Evolutionary conservation across 2,113 vertebrate genomes (phyloP).

Genomic region (Gallinago paraguaiae): DNA sequence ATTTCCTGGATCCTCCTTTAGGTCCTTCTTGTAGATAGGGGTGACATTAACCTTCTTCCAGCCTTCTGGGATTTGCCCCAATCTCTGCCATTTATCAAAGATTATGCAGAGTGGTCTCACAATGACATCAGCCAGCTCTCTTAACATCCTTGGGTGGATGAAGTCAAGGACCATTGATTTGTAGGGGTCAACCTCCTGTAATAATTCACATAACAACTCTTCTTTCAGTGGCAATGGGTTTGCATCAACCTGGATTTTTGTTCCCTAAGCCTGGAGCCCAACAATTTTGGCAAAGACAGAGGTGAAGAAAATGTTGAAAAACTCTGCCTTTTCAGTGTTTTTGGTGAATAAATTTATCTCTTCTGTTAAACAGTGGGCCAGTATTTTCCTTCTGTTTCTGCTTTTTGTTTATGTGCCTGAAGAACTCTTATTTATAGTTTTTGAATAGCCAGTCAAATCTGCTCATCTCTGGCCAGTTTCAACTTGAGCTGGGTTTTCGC

Average conservation of each 20-base stretch:
- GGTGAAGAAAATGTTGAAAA: background rate
- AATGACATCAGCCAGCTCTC: background rate
- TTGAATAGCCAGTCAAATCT: background rate
- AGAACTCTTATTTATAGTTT: background rate
- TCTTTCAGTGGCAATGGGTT: background rate
- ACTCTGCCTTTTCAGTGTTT: background rate
- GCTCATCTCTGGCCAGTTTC: background rate
- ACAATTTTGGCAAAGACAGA: background rate
- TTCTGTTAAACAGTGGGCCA: background rate
- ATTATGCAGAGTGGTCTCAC: background rate
- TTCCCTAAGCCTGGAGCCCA: background rate
- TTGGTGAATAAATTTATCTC: background rate
- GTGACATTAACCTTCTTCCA: background rate
- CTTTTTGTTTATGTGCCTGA: background rate
- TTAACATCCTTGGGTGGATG: background rate
- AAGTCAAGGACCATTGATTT: background rate
- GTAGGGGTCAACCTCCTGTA: background rate
- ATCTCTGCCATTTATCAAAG: background rate
- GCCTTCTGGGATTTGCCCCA: background rate
- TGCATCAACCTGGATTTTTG: background rate
- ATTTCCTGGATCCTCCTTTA: background rate
- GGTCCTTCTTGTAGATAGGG: background rate
- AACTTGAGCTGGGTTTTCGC: background rate
- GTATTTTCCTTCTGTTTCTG: background rate
- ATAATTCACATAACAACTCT: background rate